These are phyloP conservation scores for Thinocorus orbignyianus DNA, from an alignment of 2,113 vertebrate genomes.

Conservation along the genomic window DNA sequence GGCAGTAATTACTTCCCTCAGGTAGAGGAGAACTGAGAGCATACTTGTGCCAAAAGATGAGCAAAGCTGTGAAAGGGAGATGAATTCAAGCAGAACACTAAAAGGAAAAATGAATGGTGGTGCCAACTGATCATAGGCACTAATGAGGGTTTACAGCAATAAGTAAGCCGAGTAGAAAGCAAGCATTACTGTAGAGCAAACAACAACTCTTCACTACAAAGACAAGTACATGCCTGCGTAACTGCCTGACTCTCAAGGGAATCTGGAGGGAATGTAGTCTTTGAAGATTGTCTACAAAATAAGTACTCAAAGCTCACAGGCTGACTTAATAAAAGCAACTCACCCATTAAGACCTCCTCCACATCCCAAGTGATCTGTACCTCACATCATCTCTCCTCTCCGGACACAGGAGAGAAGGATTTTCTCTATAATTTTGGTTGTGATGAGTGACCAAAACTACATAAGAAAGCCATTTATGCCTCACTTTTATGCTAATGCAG, in stretches of 20 bases:
- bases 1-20: background rate
- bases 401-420: background rate
- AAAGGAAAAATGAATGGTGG: background rate
- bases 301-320: background rate
- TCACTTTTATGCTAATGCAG: background rate
- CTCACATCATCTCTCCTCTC: background rate
- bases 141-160: background rate
- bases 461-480: background rate
- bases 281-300: constrained; percentile 1
- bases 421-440: background rate
- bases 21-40: background rate
- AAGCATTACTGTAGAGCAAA: background rate
- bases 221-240: background rate
- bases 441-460: background rate
- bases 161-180: background rate
- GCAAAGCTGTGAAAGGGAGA: background rate
- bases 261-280: background rate
- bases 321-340: constrained; percentile 18
- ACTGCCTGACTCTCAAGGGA: background rate
- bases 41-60: background rate
- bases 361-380: background rate
- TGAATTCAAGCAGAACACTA: background rate
- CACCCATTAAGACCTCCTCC: background rate
- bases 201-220: background rate
- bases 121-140: background rate